Percentiles rank a stretch among this genome's conserved stretches.
Evolutionary conservation across 1,140 invertebrate species (phyloP).

Genomic region (Drosophila biarmipes): DNA sequence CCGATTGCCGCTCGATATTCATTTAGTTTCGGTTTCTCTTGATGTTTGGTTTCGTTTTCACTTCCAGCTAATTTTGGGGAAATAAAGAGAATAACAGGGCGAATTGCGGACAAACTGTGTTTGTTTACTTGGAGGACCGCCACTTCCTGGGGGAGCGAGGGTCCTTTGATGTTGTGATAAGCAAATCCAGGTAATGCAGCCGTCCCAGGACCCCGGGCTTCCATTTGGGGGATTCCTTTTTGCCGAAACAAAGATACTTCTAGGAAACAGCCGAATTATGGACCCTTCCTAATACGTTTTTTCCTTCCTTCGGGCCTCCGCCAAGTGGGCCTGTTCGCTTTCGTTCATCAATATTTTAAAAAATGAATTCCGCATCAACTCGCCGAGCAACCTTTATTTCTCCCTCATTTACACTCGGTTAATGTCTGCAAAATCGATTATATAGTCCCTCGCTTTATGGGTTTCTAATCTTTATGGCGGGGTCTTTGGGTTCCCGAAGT

Average conservation of each 20-base stretch:
- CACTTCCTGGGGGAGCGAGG: slow-evolving; percentile 5
- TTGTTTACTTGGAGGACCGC: slow-evolving; percentile 21
- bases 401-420: slow-evolving; percentile 1
- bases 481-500: background rate
- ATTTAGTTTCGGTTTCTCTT: slow-evolving; percentile 56
- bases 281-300: slow-evolving; percentile 39
- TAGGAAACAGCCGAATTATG: slow-evolving; percentile 16
- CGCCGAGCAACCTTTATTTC: background rate
- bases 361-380: slow-evolving; percentile 10
- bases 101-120: slow-evolving; percentile 31
- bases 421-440: background rate
- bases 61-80: slow-evolving; percentile 53
- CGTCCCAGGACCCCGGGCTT: background rate
- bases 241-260: slow-evolving; percentile 19
- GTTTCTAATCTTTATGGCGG: background rate
- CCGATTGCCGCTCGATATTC: slow-evolving; percentile 34
- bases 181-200: slow-evolving; percentile 48
- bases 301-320: slow-evolving; percentile 7
- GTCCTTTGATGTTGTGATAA: slow-evolving; percentile 55
- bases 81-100: slow-evolving; percentile 43
- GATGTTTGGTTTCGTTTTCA: slow-evolving; percentile 56
- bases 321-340: background rate
- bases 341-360: slow-evolving; percentile 37
- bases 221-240: background rate
- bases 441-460: background rate